Base-by-base conservation (phyloP, 2,113 vertebrate genomes). In the Steatornis caripensis region DNA sequence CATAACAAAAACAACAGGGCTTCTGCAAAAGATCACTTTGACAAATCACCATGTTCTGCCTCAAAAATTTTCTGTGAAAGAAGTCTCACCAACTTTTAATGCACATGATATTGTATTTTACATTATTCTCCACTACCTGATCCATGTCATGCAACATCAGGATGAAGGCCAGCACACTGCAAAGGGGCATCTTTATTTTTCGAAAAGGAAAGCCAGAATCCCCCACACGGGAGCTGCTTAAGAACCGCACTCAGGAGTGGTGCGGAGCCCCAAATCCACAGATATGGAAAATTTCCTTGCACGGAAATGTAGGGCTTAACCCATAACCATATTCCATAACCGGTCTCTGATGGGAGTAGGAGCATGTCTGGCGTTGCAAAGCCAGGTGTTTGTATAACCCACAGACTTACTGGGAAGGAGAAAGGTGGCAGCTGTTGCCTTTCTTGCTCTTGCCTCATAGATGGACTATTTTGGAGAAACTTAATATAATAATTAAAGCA, bases 221-320 rank as follows among this genome's bases (percentile, higher is more conserved):
- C 17, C 30, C 15, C 13, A 22, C n/a, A 26, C 43, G 12, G 16
- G 16, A 72, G 16, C 19, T 61, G 48, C 57, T 27, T 90, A 30
- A 78, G 57, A n/a, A 60, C 45, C 54, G 30, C 20, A 20, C 0
- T 0, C 36, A 17, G 34, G 9, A 45, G 23, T 0, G 0, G 22
- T 23, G 46, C 29, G 54, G 45, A 49, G 36, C 10, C 60, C 27
- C 27, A 82, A 30, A 75, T 20, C 8, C 30, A 41, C 17, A 57
- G 17, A 10, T 1, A n/a, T 54, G 54, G 53, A 48, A 6, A 3
- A 15, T 17, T 60, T 71, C 64, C 41, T 72, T 48, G 21, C 12
- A 6, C 36, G 60, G 69, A 46, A 79, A 57, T 7, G 8, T 6
- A 15, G 43, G n/a, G 21, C 26, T 48, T 70, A 36, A 70, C 32